A percentile compares a stretch with the other conserved stretches of the same genome.
Evolutionary conservation across 2,797 vertebrate species (phyloP).

Genomic region (Gymnothorax javanicus): DNA sequence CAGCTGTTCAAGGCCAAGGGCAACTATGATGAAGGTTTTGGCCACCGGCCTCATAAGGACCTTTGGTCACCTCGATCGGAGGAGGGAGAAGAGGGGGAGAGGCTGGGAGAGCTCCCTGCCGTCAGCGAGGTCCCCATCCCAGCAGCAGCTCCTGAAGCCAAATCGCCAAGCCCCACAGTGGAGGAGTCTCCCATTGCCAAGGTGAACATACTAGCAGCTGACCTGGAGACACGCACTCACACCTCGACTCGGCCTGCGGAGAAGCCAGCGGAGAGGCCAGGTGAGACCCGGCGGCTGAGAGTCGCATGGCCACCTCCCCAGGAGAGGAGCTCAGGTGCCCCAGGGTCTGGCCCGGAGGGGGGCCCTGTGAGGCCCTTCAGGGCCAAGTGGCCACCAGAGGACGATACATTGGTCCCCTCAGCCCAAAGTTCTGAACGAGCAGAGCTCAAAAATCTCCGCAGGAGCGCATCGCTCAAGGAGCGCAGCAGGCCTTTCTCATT

Average conservation of each 20-base stretch:
- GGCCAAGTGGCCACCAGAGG: slow-evolving; percentile 90
- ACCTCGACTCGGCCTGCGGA: slow-evolving; percentile 32
- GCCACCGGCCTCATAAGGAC: slow-evolving; percentile 92
- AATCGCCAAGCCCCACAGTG: slow-evolving; percentile 76
- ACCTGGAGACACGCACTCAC: slow-evolving; percentile 84
- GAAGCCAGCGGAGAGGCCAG: slow-evolving; percentile 69
- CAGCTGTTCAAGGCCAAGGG: slow-evolving; percentile 98
- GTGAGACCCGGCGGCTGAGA: slow-evolving; percentile 85
- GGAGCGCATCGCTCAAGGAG: slow-evolving; percentile 85
- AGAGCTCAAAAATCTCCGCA: slow-evolving; percentile 76
- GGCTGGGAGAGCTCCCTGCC: not conserved
- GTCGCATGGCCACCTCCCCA: slow-evolving; percentile 90
- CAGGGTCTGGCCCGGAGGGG: slow-evolving; percentile 53
- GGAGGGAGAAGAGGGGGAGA: slow-evolving; percentile 51
- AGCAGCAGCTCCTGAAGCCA: not conserved
- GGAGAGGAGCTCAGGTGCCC: slow-evolving; percentile 38
- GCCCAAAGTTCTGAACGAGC: slow-evolving; percentile 68
- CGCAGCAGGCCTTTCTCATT: slow-evolving; percentile 82
- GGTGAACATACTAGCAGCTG: slow-evolving; percentile 85
- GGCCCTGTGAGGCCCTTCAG: slow-evolving; percentile 62
- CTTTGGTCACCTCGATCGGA: slow-evolving; percentile 83
- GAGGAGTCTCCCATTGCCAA: slow-evolving; percentile 91
- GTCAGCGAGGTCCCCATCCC: slow-evolving; percentile 5
- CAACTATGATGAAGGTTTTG: slow-evolving; percentile 97
- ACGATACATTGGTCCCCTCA: slow-evolving; percentile 67